phyloP scores from a whole-genome alignment of 2,113 vertebrate species.

The Felis catus region F.catus_Fca126_mat1.0 CM031413.1:32213501-32214000 shows the following conservation, averaged over 20 bases:
- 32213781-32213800: background rate
- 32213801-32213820: background rate
- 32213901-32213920: fast-evolving
- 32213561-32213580: background rate
- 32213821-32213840: background rate
- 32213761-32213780: background rate
- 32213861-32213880: background rate
- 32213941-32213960: background rate
- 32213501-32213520: background rate
- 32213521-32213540: background rate
- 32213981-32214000: background rate
- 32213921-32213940: background rate
- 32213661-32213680: background rate
- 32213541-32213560: background rate
- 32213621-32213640: background rate
- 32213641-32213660: background rate
- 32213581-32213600: background rate
- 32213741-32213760: background rate
- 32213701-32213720: background rate
- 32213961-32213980: background rate
- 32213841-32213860: background rate
- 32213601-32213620: no score
- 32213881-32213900: background rate
- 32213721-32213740: background rate
- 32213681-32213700: background rate